These are phyloP conservation scores for Perognathus longimembris DNA, from an alignment of 2,113 vertebrate species.

Conservation along the genomic window DNA sequence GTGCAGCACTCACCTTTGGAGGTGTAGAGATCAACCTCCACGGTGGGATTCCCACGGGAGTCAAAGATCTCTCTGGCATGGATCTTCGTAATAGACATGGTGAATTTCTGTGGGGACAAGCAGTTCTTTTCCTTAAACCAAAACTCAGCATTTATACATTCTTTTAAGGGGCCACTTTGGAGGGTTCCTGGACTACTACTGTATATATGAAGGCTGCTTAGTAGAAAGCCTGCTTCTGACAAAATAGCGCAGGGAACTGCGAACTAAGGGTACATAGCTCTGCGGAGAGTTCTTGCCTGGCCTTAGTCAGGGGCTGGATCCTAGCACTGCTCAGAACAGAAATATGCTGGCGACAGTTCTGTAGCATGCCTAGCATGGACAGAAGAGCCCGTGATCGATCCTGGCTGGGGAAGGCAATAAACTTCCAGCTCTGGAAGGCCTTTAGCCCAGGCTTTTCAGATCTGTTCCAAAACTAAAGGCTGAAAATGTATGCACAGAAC, in stretches of 20 bases:
- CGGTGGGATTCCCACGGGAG: conserved; percentile 99
- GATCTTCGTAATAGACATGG: conserved; percentile 95
- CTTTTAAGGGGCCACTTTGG: too few relatives aligned
- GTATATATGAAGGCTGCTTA: not conserved
- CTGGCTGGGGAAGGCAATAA: not conserved
- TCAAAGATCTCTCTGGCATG: conserved; percentile 96
- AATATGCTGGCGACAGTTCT: too few relatives aligned
- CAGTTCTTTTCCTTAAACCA: not conserved
- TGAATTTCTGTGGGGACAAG: conserved; percentile 84
- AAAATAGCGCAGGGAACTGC: not conserved
- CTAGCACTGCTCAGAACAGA: too few relatives aligned
- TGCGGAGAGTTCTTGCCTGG: too few relatives aligned
- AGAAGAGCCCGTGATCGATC: not conserved
- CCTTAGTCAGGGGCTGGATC: too few relatives aligned
- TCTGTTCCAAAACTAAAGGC: too few relatives aligned
- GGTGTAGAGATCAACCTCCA: conserved; percentile 96
- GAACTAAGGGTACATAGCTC: not conserved
- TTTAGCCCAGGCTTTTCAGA: not conserved
- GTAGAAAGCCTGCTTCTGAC: too few relatives aligned
- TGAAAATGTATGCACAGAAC: not conserved
- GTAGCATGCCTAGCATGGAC: too few relatives aligned
- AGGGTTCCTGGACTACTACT: not conserved
- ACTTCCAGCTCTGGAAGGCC: not conserved
- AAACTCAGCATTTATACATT: accelerated
- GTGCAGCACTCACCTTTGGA: conserved; percentile 90